A percentile compares a stretch with the other conserved stretches of the same genome.
These are phyloP conservation scores for Melanotus villosus DNA, from an alignment of 2,888 invertebrate species.

Conservation along the genomic window DNA sequence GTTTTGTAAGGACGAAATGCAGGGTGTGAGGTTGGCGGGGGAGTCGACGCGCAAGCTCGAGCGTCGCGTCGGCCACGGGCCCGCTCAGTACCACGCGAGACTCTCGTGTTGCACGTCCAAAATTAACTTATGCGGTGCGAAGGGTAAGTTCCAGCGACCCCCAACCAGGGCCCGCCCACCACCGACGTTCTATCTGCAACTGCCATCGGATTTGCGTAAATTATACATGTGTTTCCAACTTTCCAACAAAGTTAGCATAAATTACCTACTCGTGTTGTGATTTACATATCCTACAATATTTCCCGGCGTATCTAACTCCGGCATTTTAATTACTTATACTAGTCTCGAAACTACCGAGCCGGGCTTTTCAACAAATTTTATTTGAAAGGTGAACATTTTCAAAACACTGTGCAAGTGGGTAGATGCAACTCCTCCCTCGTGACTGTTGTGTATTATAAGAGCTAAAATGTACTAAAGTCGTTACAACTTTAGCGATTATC, in stretches of 20 bases:
- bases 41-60: slow-evolving; percentile 61
- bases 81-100: slow-evolving; percentile 64
- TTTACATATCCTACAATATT: slow-evolving; percentile 57
- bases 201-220: slow-evolving; percentile 50
- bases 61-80: slow-evolving; percentile 57
- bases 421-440: slow-evolving; percentile 3
- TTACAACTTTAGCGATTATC: slow-evolving; percentile 53
- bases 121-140: slow-evolving; percentile 37
- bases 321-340: slow-evolving; percentile 52
- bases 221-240: slow-evolving; percentile 57
- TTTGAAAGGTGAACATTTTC: slow-evolving; percentile 24
- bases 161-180: slow-evolving; percentile 60
- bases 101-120: slow-evolving; percentile 49
- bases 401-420: too few species aligned
- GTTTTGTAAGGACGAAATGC: slow-evolving; percentile 48
- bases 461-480: slow-evolving; percentile 48
- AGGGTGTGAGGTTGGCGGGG: slow-evolving; percentile 55
- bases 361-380: slow-evolving; percentile 25
- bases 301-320: slow-evolving; percentile 49
- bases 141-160: slow-evolving; percentile 53
- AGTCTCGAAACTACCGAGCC: slow-evolving; percentile 10
- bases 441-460: slow-evolving; percentile 24
- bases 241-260: slow-evolving; percentile 53
- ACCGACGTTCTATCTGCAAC: slow-evolving; percentile 48
- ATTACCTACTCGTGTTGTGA: slow-evolving; percentile 51